Evolutionary conservation across 2,113 vertebrate species (phyloP).

Genomic region (Toxotes jaculatrix): DNA sequence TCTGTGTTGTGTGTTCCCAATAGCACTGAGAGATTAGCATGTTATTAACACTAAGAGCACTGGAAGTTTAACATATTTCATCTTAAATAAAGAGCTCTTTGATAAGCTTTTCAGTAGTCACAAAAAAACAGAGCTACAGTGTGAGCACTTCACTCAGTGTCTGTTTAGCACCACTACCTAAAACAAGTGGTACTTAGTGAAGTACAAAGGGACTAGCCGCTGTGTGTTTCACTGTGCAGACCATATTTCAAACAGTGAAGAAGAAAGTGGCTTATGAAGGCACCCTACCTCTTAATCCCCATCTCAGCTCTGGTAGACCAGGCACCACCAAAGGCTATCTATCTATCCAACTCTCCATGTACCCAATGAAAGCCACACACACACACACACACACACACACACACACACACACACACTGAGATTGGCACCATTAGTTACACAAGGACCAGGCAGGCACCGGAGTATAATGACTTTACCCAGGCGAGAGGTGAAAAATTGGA

Average conservation of each 20-base stretch:
- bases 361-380: slow-evolving; percentile 44
- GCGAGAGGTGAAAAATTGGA: slow-evolving; percentile 72
- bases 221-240: slow-evolving; percentile 31
- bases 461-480: slow-evolving; percentile 65
- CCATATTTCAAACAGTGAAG: slow-evolving; percentile 65
- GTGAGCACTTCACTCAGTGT: background rate
- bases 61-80: slow-evolving; percentile 28
- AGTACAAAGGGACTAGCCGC: slow-evolving; percentile 19
- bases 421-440: slow-evolving; percentile 72
- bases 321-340: slow-evolving; percentile 63
- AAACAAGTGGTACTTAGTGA: slow-evolving; percentile 37
- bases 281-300: slow-evolving; percentile 68
- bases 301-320: slow-evolving; percentile 58
- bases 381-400: slow-evolving; percentile 35
- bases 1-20: slow-evolving; percentile 36
- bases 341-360: slow-evolving; percentile 62
- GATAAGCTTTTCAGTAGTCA: slow-evolving; percentile 8
- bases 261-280: slow-evolving; percentile 63
- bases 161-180: slow-evolving; percentile 17
- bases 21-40: slow-evolving; percentile 54
- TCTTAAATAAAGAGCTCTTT: slow-evolving; percentile 49
- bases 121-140: background rate
- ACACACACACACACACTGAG: slow-evolving; percentile 46
- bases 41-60: slow-evolving; percentile 46
- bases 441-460: slow-evolving; percentile 51